phyloP scores from a whole-genome alignment of 1,140 invertebrate genomes.

The Geopemphigus sp. region DNA sequence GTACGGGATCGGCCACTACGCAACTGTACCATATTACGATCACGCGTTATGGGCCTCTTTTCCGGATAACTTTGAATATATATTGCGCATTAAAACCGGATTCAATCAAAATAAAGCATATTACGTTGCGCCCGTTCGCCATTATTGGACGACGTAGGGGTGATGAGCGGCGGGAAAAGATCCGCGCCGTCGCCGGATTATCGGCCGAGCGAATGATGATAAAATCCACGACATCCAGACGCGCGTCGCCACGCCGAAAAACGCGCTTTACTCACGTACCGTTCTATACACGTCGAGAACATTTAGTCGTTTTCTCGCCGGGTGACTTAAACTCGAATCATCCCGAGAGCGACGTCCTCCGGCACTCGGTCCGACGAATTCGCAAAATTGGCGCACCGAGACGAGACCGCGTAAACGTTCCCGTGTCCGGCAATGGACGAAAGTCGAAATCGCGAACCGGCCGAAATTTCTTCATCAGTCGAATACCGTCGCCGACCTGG shows the following conservation, averaged over 20 bases:
- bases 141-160: not conserved
- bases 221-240: not conserved
- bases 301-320: no score
- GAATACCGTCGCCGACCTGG: no score
- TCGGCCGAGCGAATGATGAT: not conserved
- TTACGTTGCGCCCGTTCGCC: not conserved
- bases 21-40: not conserved
- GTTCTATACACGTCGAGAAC: no score
- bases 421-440: no score
- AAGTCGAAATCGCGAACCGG: no score
- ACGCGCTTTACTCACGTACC: no score
- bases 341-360: no score
- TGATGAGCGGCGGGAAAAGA: not conserved
- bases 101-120: slow-evolving; percentile 33
- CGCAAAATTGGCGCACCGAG: no score
- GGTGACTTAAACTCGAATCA: no score
- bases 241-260: not conserved
- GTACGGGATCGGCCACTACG: slow-evolving; percentile 21
- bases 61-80: slow-evolving; percentile 38
- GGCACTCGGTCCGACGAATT: no score
- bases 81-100: slow-evolving; percentile 42
- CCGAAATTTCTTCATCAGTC: no score
- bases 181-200: not conserved
- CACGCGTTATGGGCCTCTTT: not conserved
- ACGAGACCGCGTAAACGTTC: no score